Evolutionary conservation across 2,888 invertebrate genomes (phyloP), one percentile per base, ranked within the genome.

Genomic region (Zaprionus lineosus): DNA sequence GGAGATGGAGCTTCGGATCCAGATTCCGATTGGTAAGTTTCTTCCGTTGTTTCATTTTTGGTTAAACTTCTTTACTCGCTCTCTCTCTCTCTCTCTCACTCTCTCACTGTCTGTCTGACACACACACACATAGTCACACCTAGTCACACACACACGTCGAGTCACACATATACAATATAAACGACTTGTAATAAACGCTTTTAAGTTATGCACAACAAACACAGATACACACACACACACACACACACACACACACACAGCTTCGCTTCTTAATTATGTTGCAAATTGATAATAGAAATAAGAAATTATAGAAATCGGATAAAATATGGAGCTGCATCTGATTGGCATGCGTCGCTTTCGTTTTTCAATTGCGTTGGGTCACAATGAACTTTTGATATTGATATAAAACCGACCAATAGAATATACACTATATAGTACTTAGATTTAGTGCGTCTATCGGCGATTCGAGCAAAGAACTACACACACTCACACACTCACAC

Each of bases 21-120:
- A 86, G 89, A 88, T 83, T 88, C 88, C 75, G 88, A 89, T 87
- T 88, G 88, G 88, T 88, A 89, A 88, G 88, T 83, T 69, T 26
- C 58, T 74, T 66, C 52, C 41, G 71, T 68, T 65, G 55, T 51
- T 71, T 46, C 29, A 51, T 40, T 58, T 59, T 68, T 71, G 52
- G 60, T 65, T 64, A 29, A 59, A 40, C 56, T 60, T 39, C 28
- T 26, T 14, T 24, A 34, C 21, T 5, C 21, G 6, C 24, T 29
- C 15, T 24, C 33, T 63, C 59, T 56, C 56, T 34, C 36, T 48
- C 58, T 53, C 34, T 18, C 44, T 50, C 64, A 41, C 48, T 56
- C 61, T 67, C 36, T 56, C 50, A 68, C 41, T 7, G 7, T 5
- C 21, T 16, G 37, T 36, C 55, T 46, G 2, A 4, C 14, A 46